Percentiles rank a stretch among this genome's conserved stretches.
These are phyloP conservation scores for Pterophyllum scalare DNA, from an alignment of 2,113 vertebrate genomes.

Conservation along the genomic window DNA sequence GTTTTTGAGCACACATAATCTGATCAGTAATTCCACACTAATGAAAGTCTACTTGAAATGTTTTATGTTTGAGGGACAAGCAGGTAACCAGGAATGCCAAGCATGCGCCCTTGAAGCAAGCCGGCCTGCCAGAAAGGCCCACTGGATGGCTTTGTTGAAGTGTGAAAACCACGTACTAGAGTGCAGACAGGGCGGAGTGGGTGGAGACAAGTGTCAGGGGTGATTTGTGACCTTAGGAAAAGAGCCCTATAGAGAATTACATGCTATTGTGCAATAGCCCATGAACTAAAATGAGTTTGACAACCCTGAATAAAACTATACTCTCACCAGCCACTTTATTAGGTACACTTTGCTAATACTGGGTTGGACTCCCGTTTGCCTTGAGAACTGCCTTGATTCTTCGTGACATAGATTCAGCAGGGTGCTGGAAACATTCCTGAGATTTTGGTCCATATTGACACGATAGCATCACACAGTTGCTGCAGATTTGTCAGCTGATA, in stretches of 20 bases:
- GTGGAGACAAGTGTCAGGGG: neutral
- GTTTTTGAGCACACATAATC: neutral
- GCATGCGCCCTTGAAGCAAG: neutral
- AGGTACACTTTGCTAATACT: neutral
- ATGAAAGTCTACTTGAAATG: neutral
- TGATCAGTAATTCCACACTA: slow-evolving; percentile 4
- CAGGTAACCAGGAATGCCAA: neutral
- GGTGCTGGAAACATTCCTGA: neutral
- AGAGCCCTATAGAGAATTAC: neutral
- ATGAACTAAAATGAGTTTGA: neutral
- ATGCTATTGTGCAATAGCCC: neutral
- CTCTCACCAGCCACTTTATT: neutral
- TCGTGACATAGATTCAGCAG: neutral
- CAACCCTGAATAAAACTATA: neutral
- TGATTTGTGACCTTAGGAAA: neutral
- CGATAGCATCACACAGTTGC: neutral
- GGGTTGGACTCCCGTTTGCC: neutral
- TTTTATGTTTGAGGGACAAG: neutral
- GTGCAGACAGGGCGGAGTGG: neutral
- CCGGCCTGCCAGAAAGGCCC: neutral
- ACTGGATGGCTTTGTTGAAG: neutral
- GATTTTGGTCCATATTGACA: neutral
- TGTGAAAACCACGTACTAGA: neutral
- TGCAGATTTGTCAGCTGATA: neutral
- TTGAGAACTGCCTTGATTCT: neutral